Base-by-base conservation (phyloP, 2,797 vertebrate genomes). In the Stomatorhinus walkeri region DNA sequence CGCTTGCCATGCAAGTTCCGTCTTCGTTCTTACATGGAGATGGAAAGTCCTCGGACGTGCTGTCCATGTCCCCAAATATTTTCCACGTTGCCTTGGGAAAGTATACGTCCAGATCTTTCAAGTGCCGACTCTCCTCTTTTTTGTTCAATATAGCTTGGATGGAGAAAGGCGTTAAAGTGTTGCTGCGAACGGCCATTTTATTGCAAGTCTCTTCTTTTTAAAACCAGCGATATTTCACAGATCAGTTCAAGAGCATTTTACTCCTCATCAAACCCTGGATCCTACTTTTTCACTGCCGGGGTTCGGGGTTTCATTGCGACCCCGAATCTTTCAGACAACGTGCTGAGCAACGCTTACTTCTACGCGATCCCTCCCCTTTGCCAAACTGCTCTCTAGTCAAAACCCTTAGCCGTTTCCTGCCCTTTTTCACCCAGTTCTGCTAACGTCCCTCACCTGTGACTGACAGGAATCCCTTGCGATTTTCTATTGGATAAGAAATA, bases 101-200 rank as follows among this genome's bases (percentile, higher is more conserved):
- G 88, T 97, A 97, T 91, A 96, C 93, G 92, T 96, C 96, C 94
- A 97, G 90, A 85, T 95, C 95, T 87, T 94, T 93, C 88, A 96
- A 92, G 90, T 94, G 95, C 88, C 95, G 89, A 59, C 92, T 94
- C 87, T 97, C 96, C 91, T 98, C 97, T 93, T 97, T 99, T 93
- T 96, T 97, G 95, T 97, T 97, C 90, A 99, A 95, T 93, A 99
- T 99, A 90, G 98, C 97, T 93, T 99, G 98, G 94, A 99, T 99
- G 79, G 98, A 99, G 93, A 99, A 99, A 43, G 98, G 97, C 95
- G 97, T 97, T 92, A 98, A 94, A 91, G 97, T 94, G 94, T 93
- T 94, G 92, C 96, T 95, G 91, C 97, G 97, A 91, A 97, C 95
- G 90, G 98, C 97, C 98, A 99, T 99, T 91, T 95, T 95, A 88